phyloP scores from a whole-genome alignment of 2,113 vertebrate species.

The Heterochromis multidens region DNA sequence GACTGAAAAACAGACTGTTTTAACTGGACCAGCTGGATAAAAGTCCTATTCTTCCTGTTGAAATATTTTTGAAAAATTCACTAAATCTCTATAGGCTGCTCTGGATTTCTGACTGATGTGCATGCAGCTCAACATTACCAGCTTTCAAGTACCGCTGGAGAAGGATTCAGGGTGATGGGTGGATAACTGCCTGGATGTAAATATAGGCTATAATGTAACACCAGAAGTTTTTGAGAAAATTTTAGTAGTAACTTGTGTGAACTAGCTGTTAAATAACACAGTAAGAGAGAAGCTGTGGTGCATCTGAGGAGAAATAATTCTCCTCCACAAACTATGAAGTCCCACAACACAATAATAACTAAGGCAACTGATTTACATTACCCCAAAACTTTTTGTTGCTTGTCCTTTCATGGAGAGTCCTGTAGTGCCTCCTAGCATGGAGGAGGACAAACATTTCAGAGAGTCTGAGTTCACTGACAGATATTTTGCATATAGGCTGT shows the following conservation, averaged over 20 bases:
- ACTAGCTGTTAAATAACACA: not conserved
- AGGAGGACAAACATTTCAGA: not conserved
- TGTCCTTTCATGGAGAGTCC: not conserved
- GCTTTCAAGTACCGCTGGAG: not conserved
- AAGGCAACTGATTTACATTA: not conserved
- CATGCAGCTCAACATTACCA: not conserved
- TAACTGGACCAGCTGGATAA: not conserved
- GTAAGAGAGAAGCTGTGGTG: not conserved
- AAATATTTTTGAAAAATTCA: not conserved
- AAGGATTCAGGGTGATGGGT: not conserved
- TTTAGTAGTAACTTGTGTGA: not conserved
- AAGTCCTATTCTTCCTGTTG: not conserved
- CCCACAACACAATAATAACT: not conserved
- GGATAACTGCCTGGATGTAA: not conserved
- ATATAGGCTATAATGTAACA: not conserved
- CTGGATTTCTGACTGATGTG: not conserved
- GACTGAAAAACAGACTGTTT: not conserved
- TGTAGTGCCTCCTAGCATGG: not conserved
- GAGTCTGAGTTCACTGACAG: not conserved
- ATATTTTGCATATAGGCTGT: not conserved
- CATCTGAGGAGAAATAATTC: not conserved
- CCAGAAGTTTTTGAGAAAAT: not conserved
- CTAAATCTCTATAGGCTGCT: not conserved
- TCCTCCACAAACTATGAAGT: not conserved
- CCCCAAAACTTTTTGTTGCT: rapidly evolving